A percentile compares a stretch with the other conserved stretches of the same genome.
Evolutionary conservation across 1,140 invertebrate species (phyloP).

Genomic region (Chionoecetes opilio): DNA sequence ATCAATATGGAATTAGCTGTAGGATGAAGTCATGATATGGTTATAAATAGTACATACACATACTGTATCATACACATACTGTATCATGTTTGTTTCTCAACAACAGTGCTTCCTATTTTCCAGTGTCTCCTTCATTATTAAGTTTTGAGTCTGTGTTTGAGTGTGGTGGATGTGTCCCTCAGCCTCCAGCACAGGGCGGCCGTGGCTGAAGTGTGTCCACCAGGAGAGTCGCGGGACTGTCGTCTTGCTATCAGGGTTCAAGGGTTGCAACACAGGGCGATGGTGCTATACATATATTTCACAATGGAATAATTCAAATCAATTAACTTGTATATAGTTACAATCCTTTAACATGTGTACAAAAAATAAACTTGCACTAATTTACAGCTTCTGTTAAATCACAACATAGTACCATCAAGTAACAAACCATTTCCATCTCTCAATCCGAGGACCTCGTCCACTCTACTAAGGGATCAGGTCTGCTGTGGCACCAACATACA

Average conservation of each 20-base stretch:
- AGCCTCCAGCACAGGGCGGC: not conserved
- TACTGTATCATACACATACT: too few species aligned
- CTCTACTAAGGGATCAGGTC: not conserved
- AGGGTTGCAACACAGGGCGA: not conserved
- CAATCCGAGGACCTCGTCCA: too few species aligned
- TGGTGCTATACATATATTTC: not conserved
- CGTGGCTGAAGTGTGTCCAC: not conserved
- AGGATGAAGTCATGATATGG: too few species aligned
- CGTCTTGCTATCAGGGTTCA: not conserved
- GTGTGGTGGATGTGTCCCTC: too few species aligned
- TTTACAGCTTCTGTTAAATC: not conserved
- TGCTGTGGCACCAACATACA: not conserved
- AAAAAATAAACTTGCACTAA: not conserved
- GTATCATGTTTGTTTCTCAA: too few species aligned
- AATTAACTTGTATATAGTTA: not conserved
- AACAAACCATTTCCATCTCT: not conserved
- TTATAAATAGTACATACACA: too few species aligned
- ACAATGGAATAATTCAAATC: conserved; percentile 31
- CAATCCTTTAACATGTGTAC: not conserved
- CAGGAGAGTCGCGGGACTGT: not conserved
- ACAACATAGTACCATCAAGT: not conserved
- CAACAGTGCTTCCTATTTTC: too few species aligned
- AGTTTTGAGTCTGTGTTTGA: too few species aligned
- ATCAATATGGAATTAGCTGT: too few species aligned
- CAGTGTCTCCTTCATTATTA: too few species aligned